Conservation (phyloP, 2,113 vertebrate genomes). For the Chrysochloris asiatica region DNA sequence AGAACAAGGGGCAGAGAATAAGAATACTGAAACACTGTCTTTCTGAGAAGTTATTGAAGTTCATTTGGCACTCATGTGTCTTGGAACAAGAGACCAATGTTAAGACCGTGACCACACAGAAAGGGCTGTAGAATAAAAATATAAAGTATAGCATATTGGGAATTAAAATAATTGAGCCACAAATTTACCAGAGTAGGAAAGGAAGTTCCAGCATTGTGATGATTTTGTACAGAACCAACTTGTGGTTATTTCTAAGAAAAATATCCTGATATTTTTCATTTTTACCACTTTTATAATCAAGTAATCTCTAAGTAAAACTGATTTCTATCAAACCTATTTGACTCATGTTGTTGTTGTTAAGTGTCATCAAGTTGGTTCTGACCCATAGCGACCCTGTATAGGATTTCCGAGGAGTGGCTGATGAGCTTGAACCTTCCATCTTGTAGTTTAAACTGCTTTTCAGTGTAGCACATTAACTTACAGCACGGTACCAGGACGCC, state of each 20-base stretch:
- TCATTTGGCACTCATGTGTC: constrained; percentile 20
- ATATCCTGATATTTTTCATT: constrained; percentile 48
- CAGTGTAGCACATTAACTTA: too few relatives aligned
- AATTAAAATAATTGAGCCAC: constrained; percentile 55
- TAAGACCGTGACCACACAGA: constrained; percentile 56
- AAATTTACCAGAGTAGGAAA: constrained; percentile 61
- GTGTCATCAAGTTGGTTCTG: not conserved
- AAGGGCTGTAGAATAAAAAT: constrained; percentile 60
- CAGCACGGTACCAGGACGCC: too few relatives aligned
- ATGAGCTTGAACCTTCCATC: too few relatives aligned
- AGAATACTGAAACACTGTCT: not conserved
- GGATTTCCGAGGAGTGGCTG: too few relatives aligned
- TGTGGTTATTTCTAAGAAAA: constrained; percentile 61
- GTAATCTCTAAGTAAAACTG: constrained; percentile 29
- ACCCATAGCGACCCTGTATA: not conserved
- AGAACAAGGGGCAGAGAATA: not conserved
- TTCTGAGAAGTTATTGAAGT: constrained; percentile 22
- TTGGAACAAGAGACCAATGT: constrained; percentile 56
- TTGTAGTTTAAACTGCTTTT: too few relatives aligned
- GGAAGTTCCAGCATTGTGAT: constrained; percentile 47
- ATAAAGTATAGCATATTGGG: constrained; percentile 48
- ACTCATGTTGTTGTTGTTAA: too few relatives aligned
- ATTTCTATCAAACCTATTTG: too few relatives aligned
- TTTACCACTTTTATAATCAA: constrained; percentile 40
- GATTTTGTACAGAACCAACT: constrained; percentile 40